Conservation (phyloP, 2,888 invertebrate species). For the Uloborus plumipes region DNA sequence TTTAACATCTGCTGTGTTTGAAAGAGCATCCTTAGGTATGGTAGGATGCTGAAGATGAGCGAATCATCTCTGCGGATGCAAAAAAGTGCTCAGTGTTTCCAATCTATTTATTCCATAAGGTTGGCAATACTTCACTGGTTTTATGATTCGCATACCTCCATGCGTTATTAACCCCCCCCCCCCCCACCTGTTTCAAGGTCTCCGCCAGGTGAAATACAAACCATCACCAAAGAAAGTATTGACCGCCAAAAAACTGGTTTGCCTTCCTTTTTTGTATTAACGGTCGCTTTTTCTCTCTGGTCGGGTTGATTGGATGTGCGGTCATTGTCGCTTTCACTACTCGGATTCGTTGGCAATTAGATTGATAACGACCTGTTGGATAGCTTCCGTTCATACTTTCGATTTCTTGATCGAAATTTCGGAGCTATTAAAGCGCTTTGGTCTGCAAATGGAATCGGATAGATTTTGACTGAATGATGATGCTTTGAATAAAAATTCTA, state of each 20-base stretch:
- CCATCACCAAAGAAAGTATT: constrained; percentile 35
- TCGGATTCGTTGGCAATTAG: not conserved
- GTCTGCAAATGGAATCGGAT: no score
- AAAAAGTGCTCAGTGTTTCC: not conserved
- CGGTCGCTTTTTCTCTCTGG: constrained; percentile 20
- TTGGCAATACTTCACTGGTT: constrained; percentile 30
- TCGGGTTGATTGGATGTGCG: constrained; percentile 10
- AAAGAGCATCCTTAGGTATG: no score
- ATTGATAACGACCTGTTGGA: not conserved
- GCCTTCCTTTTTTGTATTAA: constrained; percentile 16
- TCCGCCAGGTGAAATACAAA: constrained; percentile 42
- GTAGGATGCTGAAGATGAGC: not conserved
- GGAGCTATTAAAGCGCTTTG: no score
- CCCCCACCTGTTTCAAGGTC: constrained; percentile 35
- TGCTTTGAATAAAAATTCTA: no score
- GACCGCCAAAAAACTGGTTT: constrained; percentile 44
- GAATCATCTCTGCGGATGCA: not conserved
- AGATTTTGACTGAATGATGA: no score
- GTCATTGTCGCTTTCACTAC: constrained; percentile 28
- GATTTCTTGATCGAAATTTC: no score
- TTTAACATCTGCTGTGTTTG: no score
- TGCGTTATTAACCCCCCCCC: constrained; percentile 1
- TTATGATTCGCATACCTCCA: constrained; percentile 10
- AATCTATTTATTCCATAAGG: constrained; percentile 6
- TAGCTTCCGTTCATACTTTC: not conserved